These are phyloP conservation scores for Empis livida DNA, from an alignment of 2,888 invertebrate genomes.

Conservation along the genomic window DNA sequence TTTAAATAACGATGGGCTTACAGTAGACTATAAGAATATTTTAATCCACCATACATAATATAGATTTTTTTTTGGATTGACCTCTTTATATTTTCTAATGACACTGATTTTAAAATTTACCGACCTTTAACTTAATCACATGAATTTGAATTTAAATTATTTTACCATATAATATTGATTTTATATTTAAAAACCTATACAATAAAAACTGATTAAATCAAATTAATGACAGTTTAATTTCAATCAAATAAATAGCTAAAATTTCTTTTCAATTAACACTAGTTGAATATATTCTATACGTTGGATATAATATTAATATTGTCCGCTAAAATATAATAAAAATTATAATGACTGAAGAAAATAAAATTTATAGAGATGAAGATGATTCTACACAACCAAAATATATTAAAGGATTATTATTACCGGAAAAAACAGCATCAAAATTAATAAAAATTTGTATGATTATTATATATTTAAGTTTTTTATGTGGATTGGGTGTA, in stretches of 20 bases:
- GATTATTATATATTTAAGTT: constrained; percentile 28
- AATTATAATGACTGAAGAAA: constrained; percentile 9
- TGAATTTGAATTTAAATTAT: too few relatives aligned
- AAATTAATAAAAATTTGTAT: constrained; percentile 23
- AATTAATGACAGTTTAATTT: not conserved
- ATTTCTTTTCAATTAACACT: not conserved
- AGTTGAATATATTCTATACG: not conserved
- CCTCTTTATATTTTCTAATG: too few relatives aligned
- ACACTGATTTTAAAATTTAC: too few relatives aligned
- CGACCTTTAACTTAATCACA: too few relatives aligned
- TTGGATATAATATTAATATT: constrained; percentile 2
- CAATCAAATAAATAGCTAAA: constrained; percentile 3
- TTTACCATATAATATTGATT: too few relatives aligned
- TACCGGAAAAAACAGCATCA: not conserved
- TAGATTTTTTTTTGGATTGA: too few relatives aligned
- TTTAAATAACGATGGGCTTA: too few relatives aligned
- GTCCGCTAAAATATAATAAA: constrained; percentile 7
- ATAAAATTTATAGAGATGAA: not conserved
- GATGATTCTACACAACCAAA: constrained; percentile 15
- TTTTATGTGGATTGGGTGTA: constrained; percentile 29
- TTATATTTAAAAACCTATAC: too few relatives aligned
- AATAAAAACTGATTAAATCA: not conserved
- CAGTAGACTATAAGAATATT: too few relatives aligned
- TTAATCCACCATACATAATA: too few relatives aligned
- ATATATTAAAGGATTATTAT: constrained; percentile 23